Evolutionary conservation across 2,888 invertebrate genomes (phyloP).

Genomic region (Falcaria lacertinaria): DNA sequence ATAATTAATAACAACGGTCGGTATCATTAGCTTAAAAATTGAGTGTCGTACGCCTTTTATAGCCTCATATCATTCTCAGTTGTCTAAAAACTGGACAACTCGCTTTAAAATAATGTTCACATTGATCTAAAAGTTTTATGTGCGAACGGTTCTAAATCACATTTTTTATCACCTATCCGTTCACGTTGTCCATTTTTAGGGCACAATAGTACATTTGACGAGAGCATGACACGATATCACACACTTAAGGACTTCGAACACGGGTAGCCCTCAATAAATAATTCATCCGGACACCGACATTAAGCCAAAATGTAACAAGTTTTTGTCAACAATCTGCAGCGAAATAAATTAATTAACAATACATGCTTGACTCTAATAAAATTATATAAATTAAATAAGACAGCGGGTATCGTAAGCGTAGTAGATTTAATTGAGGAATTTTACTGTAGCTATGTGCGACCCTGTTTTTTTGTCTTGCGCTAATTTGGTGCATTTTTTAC

Average conservation of each 20-base stretch:
- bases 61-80: constrained; percentile 16
- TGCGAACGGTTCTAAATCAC: constrained; percentile 28
- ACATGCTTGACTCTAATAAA: constrained; percentile 37
- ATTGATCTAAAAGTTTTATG: constrained; percentile 35
- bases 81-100: constrained; percentile 30
- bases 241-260: constrained; percentile 29
- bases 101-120: constrained; percentile 35
- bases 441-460: constrained; percentile 25
- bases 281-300: constrained; percentile 38
- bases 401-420: constrained; percentile 9
- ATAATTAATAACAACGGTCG: constrained; percentile 4
- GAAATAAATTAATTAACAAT: constrained; percentile 35
- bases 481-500: background rate
- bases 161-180: constrained; percentile 38
- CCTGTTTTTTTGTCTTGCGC: constrained; percentile 11
- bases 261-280: constrained; percentile 43
- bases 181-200: constrained; percentile 55
- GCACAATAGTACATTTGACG: constrained; percentile 48
- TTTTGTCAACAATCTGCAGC: constrained; percentile 28
- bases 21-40: constrained; percentile 15
- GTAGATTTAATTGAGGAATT: constrained; percentile 19
- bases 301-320: constrained; percentile 31
- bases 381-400: constrained; percentile 38
- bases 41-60: constrained; percentile 9
- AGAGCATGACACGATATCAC: constrained; percentile 26